Conservation (phyloP, 2,113 vertebrate species). For the Platysternon megacephalum region DNA sequence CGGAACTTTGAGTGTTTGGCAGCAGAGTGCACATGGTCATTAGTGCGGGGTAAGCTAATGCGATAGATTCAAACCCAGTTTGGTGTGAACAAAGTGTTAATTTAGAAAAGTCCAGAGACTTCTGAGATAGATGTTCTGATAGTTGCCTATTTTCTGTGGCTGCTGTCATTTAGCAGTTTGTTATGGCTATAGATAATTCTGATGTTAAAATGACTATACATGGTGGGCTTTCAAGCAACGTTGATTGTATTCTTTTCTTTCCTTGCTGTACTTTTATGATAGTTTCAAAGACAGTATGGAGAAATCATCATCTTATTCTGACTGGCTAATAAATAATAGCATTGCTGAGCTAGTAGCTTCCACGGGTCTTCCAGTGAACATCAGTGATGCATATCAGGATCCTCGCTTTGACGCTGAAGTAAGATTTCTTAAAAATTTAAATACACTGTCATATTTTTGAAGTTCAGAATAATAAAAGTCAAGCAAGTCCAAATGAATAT, state of each 20-base stretch:
- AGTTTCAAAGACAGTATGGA: conserved; percentile 97
- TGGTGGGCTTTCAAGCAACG: not conserved
- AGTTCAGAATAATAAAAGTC: not conserved
- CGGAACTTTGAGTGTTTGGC: not conserved
- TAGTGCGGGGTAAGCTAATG: not conserved
- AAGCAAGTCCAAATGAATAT: not conserved
- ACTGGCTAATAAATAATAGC: conserved; percentile 99
- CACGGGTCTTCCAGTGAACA: conserved; percentile 97
- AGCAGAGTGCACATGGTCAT: not conserved
- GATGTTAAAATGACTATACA: not conserved
- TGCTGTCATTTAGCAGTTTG: not conserved
- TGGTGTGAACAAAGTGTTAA: not conserved
- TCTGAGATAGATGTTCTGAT: not conserved
- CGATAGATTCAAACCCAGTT: not conserved
- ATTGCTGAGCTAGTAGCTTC: conserved; percentile 97
- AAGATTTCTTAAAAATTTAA: conserved; percentile 44
- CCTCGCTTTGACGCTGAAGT: conserved; percentile 98
- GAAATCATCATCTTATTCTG: conserved; percentile 91
- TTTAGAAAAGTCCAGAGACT: not conserved
- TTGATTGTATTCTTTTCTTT: conserved; percentile 46
- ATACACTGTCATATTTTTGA: not conserved
- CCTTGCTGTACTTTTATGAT: conserved; percentile 19
- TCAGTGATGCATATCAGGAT: conserved; percentile 97
- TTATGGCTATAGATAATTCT: conserved; percentile 9
- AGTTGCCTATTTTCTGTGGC: not conserved